phyloP scores from a whole-genome alignment of 2,888 invertebrate genomes.

The Parnassius mnemosyne region DNA sequence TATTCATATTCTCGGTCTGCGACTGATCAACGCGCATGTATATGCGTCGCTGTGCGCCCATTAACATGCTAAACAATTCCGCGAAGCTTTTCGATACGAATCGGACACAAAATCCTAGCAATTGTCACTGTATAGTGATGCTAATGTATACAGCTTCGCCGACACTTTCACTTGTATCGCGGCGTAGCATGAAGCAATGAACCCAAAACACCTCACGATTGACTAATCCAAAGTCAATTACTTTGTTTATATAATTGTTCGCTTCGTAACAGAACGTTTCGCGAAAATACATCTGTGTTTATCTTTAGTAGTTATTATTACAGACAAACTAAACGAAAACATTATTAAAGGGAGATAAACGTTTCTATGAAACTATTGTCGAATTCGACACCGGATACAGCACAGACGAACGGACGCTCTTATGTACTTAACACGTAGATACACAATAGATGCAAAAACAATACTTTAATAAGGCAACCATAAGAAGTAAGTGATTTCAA shows the following conservation, averaged over 20 bases:
- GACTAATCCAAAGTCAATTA: no score
- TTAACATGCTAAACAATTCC: slow-evolving; percentile 66
- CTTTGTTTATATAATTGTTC: no score
- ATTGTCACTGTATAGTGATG: slow-evolving; percentile 12
- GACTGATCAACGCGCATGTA: slow-evolving; percentile 48
- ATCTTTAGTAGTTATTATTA: slow-evolving; percentile 9
- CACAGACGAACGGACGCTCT: slow-evolving; percentile 42
- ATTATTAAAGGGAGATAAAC: slow-evolving; percentile 37
- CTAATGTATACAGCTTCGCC: not conserved
- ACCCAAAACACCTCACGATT: no score
- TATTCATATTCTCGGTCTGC: slow-evolving; percentile 40
- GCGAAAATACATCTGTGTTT: no score
- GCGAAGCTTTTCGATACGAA: slow-evolving; percentile 57
- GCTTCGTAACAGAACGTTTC: no score
- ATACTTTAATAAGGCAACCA: slow-evolving; percentile 47
- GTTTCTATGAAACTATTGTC: slow-evolving; percentile 52
- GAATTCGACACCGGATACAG: slow-evolving; percentile 60
- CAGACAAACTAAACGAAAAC: slow-evolving; percentile 27
- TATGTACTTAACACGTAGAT: slow-evolving; percentile 28
- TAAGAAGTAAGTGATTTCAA: slow-evolving; percentile 31
- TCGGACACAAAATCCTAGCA: slow-evolving; percentile 26
- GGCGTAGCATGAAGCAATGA: no score
- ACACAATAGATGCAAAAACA: slow-evolving; percentile 47
- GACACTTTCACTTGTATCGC: not conserved
- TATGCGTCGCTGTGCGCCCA: slow-evolving; percentile 47